phyloP scores from a whole-genome alignment of 2,888 invertebrate species.

The Zygothrica quintamaculata region DNA sequence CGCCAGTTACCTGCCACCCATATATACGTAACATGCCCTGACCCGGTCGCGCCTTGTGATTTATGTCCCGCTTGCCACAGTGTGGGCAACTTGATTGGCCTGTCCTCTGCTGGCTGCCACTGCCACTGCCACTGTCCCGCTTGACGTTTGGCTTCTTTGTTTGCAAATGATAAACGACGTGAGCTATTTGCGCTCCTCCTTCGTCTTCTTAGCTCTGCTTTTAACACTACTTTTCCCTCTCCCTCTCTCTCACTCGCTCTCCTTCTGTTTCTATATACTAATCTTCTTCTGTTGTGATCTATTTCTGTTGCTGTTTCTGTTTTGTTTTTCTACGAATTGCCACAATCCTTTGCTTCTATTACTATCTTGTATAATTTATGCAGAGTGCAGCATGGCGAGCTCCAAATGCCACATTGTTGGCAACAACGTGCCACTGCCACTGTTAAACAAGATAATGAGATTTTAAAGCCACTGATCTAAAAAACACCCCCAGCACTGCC shows the following conservation, averaged over 20 bases:
- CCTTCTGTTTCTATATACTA: no score
- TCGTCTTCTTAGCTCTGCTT: no score
- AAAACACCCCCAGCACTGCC: no score
- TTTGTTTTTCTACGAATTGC: constrained; percentile 51
- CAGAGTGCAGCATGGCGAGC: constrained; percentile 56
- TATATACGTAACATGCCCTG: constrained; percentile 47
- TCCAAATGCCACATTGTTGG: constrained; percentile 49
- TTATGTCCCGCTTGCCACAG: constrained; percentile 69
- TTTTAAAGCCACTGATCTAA: constrained; percentile 20
- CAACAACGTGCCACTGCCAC: constrained; percentile 52
- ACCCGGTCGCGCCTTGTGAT: constrained; percentile 71
- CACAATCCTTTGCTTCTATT: constrained; percentile 52
- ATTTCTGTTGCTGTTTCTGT: no score
- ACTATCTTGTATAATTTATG: constrained; percentile 68
- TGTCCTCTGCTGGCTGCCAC: constrained; percentile 22
- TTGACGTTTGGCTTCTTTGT: constrained; percentile 71
- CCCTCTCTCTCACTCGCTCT: not conserved
- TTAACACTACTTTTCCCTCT: not conserved
- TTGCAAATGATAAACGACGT: constrained; percentile 78
- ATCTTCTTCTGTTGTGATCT: constrained; percentile 17
- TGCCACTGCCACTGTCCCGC: constrained; percentile 39
- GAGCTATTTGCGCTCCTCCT: constrained; percentile 65
- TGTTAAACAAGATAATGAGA: constrained; percentile 28
- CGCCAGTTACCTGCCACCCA: no score
- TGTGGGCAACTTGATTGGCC: constrained; percentile 72